A percentile compares a stretch with the other conserved stretches of the same genome.
Conservation (phyloP, 2,888 invertebrate species). For the Amphipyra berbera region DNA sequence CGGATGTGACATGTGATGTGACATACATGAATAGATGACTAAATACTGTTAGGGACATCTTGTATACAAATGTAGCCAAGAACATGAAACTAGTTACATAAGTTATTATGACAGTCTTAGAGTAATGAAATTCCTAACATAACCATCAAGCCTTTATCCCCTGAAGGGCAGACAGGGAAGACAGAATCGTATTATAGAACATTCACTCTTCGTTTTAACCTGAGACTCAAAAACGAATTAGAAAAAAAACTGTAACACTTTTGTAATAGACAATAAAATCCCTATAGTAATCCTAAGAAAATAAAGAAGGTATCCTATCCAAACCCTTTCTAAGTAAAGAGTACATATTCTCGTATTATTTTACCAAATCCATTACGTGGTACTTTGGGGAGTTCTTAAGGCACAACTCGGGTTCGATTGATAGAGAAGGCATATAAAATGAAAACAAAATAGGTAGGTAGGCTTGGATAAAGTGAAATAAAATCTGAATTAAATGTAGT, state of each 20-base stretch:
- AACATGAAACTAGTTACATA: no score
- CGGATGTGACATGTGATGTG: no score
- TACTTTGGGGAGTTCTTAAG: constrained; percentile 61
- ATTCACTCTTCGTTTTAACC: no score
- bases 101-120: no score
- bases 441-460: constrained; percentile 36
- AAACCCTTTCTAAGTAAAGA: constrained; percentile 51
- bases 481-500: neutral
- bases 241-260: neutral
- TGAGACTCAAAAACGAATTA: neutral
- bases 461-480: constrained; percentile 1
- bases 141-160: no score
- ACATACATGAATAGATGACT: neutral
- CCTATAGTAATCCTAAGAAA: neutral
- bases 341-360: constrained; percentile 56
- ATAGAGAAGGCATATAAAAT: constrained; percentile 54
- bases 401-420: constrained; percentile 53
- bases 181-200: no score
- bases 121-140: no score
- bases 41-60: neutral
- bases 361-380: constrained; percentile 61
- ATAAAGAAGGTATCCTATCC: constrained; percentile 17
- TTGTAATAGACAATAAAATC: neutral
- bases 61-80: neutral
- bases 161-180: no score